Evolutionary conservation across 1,140 invertebrate genomes (phyloP), one percentile per base, ranked within the genome.

Genomic region (Vanessa tameamea): DNA sequence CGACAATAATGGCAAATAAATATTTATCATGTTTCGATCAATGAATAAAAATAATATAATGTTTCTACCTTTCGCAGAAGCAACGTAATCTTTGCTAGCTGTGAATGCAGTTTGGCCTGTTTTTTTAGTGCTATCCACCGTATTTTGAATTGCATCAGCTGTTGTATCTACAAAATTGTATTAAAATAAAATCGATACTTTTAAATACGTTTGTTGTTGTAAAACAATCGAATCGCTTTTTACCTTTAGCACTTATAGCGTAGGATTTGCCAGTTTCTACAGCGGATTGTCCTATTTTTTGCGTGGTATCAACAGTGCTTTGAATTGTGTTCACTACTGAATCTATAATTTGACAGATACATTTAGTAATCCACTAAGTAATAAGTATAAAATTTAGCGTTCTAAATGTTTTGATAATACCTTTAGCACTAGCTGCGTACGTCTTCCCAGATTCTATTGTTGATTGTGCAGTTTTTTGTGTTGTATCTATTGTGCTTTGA

Each of bases 121-220:
- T 80, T 86, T 89, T 81, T 86, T 81, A 75, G 87, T 82, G 2
- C 71, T 82, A 76, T 85, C 83, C 74, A 88, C 80, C 66, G 83
- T 82, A 47, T 69, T 82, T 23, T 86, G 73, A 48, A 86, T 65
- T 69, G 80, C 78, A 69, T 64, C 82, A 26, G 82, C 61, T 71
- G 87, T 78, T 59, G 84, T 80, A 81, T 89, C 87, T 87, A 87
- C 63, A 84, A 87, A 75, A 65, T 31, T 75, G 78, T 51, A 63
- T 59, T 43, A 20, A n/a, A 31, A 50, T 66, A 59, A 47, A 57
- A 23, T 4, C 12, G 23, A 7, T 57, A 7, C 16, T 12, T 23
- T 57, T 8, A 57, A 57, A 50, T 15, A 12, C 48, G 15, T 5
- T n/a, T 50, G 8, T n/a, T 50, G 8, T 5, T 11, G 12, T 55